These are phyloP conservation scores for Anguilla megastoma DNA, from an alignment of 2,797 vertebrate genomes.

Conservation along the genomic window DNA sequence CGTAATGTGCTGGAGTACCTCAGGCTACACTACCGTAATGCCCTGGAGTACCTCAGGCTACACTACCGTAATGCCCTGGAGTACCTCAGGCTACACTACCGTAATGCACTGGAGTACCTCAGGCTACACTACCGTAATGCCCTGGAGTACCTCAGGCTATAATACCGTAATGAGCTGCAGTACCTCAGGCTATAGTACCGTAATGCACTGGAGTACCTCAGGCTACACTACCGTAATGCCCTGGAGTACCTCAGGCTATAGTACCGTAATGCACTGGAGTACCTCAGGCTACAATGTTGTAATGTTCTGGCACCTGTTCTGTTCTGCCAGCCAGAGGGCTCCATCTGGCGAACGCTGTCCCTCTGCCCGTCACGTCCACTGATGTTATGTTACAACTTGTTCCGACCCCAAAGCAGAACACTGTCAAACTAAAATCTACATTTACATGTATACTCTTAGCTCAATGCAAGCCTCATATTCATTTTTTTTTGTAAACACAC, in stretches of 20 bases:
- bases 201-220: background rate
- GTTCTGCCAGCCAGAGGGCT: constrained; percentile 44
- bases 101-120: too few species aligned
- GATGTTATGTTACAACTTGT: constrained; percentile 44
- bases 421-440: background rate
- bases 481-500: background rate
- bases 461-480: background rate
- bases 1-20: too few species aligned
- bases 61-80: too few species aligned
- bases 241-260: too few species aligned
- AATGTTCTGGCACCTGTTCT: constrained; percentile 48
- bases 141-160: background rate
- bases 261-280: background rate
- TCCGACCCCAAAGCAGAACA: constrained; percentile 26
- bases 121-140: too few species aligned
- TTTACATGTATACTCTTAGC: background rate
- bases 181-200: background rate
- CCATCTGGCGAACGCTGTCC: constrained; percentile 57
- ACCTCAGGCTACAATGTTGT: constrained; percentile 30
- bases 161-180: background rate
- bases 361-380: constrained; percentile 59
- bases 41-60: background rate
- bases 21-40: background rate
- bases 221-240: too few species aligned
- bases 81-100: too few species aligned